phyloP scores from a whole-genome alignment of 2,113 vertebrate genomes.

The Puntigrus tetrazona region DNA sequence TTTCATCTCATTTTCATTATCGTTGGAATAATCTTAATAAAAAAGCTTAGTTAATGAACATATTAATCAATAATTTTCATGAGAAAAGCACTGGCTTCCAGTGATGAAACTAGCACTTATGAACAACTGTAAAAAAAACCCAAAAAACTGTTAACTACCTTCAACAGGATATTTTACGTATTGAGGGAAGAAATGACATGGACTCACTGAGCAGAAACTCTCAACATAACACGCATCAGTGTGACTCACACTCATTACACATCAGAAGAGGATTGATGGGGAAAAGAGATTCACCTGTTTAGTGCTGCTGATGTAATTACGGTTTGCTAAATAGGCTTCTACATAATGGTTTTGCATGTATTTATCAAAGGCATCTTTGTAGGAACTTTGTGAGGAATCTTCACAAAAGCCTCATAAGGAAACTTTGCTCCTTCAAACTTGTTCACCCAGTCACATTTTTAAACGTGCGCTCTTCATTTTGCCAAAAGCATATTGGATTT shows the following conservation, averaged over 20 bases:
- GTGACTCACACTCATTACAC: constrained; percentile 23
- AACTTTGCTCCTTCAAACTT: not conserved
- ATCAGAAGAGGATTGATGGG: constrained; percentile 7
- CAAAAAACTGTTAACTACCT: not conserved
- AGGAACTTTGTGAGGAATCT: not conserved
- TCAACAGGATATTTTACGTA: not conserved
- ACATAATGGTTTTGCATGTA: not conserved
- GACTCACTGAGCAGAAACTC: not conserved
- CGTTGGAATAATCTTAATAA: not conserved
- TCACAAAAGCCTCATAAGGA: not conserved
- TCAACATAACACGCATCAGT: not conserved
- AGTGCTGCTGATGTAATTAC: not conserved
- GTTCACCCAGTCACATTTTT: constrained; percentile 19
- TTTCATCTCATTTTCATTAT: not conserved
- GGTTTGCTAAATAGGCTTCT: constrained; percentile 5
- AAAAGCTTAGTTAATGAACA: not conserved
- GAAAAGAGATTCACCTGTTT: constrained; percentile 24
- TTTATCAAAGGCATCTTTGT: not conserved
- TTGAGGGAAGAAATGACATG: not conserved
- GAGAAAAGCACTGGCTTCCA: not conserved
- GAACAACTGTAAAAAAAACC: not conserved
- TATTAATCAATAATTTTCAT: not conserved
- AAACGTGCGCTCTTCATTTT: constrained; percentile 24
- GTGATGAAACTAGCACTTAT: not conserved
- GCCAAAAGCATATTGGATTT: constrained; percentile 45